Evolutionary conservation across 2,888 invertebrate genomes (phyloP).

Genomic region (Pardosa pseudoannulata): DNA sequence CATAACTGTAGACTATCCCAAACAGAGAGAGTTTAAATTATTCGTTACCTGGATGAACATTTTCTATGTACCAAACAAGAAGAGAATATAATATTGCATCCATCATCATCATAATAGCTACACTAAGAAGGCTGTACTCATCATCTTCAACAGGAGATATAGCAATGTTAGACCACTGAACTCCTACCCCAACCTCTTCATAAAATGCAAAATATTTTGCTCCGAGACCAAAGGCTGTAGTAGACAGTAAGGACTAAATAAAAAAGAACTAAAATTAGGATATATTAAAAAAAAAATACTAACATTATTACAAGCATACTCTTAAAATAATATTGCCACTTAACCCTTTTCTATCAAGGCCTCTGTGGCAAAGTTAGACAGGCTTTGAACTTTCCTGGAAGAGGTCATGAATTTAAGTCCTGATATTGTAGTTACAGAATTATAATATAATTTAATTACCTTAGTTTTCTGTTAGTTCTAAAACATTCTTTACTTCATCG

Average conservation of each 20-base stretch:
- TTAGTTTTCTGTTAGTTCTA: no score
- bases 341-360: no score
- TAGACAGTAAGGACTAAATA: slow-evolving; percentile 77
- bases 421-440: no score
- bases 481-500: no score
- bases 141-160: slow-evolving; percentile 82
- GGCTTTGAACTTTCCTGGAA: no score
- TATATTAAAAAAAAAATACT: no score
- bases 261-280: background rate
- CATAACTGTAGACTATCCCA: no score
- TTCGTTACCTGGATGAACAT: slow-evolving; percentile 81
- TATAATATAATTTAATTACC: no score
- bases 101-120: slow-evolving; percentile 84
- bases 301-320: no score
- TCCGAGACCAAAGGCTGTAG: slow-evolving; percentile 79
- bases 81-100: slow-evolving; percentile 81
- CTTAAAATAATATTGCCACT: no score
- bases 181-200: slow-evolving; percentile 81
- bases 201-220: slow-evolving; percentile 79
- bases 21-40: background rate
- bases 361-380: no score
- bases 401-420: no score
- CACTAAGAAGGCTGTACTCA: slow-evolving; percentile 80
- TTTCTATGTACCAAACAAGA: slow-evolving; percentile 82
- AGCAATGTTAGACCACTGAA: slow-evolving; percentile 81